A percentile compares a stretch with the other conserved stretches of the same genome.
Conservation (phyloP, 2,888 invertebrate species). For the Lycaena phlaeas region DNA sequence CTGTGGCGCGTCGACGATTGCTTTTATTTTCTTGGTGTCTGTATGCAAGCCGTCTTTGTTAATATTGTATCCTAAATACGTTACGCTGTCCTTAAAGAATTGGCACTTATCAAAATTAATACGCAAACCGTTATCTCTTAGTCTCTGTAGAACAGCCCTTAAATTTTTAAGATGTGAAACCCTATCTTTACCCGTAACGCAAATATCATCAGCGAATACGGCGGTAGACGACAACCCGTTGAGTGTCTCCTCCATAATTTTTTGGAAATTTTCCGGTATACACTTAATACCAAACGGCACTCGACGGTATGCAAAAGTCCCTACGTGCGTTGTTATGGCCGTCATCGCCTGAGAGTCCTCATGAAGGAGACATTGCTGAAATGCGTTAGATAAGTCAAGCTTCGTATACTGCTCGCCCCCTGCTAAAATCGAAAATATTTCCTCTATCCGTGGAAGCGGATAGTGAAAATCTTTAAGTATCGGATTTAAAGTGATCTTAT, state of each 20-base stretch:
- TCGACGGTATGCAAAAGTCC: conserved; percentile 12
- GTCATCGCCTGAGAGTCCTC: conserved; percentile 20
- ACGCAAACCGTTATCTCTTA: not conserved
- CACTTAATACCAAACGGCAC: not conserved
- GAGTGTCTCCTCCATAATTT: conserved; percentile 20
- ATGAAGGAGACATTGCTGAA: conserved; percentile 16
- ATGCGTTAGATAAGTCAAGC: conserved; percentile 22
- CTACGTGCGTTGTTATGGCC: conserved; percentile 21
- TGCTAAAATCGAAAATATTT: conserved; percentile 16
- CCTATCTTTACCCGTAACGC: not conserved
- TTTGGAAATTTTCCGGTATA: conserved; percentile 24
- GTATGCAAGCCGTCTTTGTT: conserved; percentile 3
- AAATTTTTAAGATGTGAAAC: not conserved
- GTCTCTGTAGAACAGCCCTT: not conserved
- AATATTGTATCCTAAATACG: conserved; percentile 6
- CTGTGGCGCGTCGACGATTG: not conserved
- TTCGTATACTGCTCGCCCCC: conserved; percentile 22
- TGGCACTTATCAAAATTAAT: conserved; percentile 4
- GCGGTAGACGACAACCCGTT: not conserved
- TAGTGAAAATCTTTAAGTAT: conserved; percentile 19
- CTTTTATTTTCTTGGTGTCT: conserved; percentile 4
- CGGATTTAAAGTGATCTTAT: conserved; percentile 23
- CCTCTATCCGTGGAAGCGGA: conserved; percentile 20
- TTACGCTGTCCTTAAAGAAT: conserved; percentile 6
- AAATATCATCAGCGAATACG: not conserved